Conservation (phyloP, 2,797 vertebrate species). For the Phataginus tetradactyla region DNA sequence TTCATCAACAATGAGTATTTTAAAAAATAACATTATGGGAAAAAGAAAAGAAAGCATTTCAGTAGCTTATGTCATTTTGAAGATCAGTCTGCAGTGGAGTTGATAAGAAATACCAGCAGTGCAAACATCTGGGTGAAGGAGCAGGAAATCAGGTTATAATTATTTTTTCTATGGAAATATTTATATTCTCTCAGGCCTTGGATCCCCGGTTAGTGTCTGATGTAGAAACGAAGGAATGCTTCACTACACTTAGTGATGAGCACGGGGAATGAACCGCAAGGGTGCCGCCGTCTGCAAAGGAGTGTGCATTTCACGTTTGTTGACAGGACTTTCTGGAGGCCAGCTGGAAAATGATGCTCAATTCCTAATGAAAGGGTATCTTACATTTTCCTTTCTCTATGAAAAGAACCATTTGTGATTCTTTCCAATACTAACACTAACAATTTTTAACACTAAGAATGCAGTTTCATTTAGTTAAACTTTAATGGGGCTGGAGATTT, state of each 20-base stretch:
- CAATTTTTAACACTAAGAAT: not conserved
- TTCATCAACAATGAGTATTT: not conserved
- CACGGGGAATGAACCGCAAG: not conserved
- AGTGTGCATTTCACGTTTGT: not conserved
- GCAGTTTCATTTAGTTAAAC: not conserved
- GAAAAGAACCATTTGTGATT: not conserved
- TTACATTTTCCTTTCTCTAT: not conserved
- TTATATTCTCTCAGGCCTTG: slow-evolving; percentile 39
- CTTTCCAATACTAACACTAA: not conserved
- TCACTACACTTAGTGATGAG: not conserved
- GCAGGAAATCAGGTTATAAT: slow-evolving; percentile 42
- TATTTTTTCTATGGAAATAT: slow-evolving; percentile 61
- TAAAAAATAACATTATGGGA: not conserved
- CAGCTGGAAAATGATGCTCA: slow-evolving; percentile 42
- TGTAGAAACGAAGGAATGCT: slow-evolving; percentile 62
- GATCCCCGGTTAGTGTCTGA: slow-evolving; percentile 28
- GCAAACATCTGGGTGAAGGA: slow-evolving; percentile 57
- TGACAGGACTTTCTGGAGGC: slow-evolving; percentile 53
- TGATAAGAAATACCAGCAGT: slow-evolving; percentile 35
- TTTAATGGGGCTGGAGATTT: not conserved
- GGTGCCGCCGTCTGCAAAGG: not conserved
- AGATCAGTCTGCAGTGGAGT: not conserved
- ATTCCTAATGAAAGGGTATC: not conserved
- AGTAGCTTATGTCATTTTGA: slow-evolving; percentile 17
- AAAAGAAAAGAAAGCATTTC: slow-evolving; percentile 40